Conservation (phyloP, 2,113 vertebrate species). For the Capreolus pygargus region DNA sequence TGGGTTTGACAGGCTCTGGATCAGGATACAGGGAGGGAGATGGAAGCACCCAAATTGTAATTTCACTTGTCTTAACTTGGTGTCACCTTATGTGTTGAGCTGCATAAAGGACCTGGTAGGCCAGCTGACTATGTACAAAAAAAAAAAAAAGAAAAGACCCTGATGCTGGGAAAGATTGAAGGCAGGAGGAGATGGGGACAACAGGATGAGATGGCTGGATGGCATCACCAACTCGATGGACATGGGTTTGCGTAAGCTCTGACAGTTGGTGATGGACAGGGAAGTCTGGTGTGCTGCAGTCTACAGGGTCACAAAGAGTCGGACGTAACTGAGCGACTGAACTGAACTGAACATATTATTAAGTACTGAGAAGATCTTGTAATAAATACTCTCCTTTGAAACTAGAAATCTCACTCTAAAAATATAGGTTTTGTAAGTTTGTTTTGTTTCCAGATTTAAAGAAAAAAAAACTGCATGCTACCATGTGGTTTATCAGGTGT, state of each 20-base stretch:
- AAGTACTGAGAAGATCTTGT: neutral
- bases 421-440: neutral
- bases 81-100: slow-evolving; percentile 22
- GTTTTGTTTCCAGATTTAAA: neutral
- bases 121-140: neutral
- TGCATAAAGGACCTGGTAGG: slow-evolving; percentile 62
- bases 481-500: neutral
- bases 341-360: neutral
- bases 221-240: neutral
- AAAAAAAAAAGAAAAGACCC: too few relatives aligned
- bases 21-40: slow-evolving; percentile 29
- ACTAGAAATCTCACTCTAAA: neutral
- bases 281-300: neutral
- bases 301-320: neutral
- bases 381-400: neutral
- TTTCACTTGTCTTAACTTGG: neutral
- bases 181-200: neutral
- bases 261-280: neutral
- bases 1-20: neutral
- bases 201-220: neutral
- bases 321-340: neutral
- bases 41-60: neutral
- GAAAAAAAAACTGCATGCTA: neutral
- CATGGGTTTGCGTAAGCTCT: neutral
- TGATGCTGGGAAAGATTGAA: neutral